A percentile compares a stretch with the other conserved stretches of the same genome.
These are phyloP conservation scores for Ceriagrion tenellum DNA, from an alignment of 2,888 invertebrate species.

Conservation along the genomic window DNA sequence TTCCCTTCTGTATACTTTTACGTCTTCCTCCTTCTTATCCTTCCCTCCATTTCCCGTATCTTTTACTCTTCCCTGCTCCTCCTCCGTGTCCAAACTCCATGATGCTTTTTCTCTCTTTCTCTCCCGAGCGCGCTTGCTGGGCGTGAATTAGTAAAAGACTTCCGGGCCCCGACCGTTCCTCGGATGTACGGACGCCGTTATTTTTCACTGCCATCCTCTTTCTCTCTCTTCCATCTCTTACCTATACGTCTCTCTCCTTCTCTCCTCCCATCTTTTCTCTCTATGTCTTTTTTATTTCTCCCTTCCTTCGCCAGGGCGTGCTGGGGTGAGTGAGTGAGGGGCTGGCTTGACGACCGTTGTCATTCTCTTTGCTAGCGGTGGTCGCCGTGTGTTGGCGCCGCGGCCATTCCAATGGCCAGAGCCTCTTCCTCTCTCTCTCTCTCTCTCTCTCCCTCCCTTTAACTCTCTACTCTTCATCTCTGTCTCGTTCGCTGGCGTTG, in stretches of 20 bases:
- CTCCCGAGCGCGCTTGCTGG: not conserved
- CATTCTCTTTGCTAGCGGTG: not conserved
- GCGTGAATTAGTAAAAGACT: constrained; percentile 44
- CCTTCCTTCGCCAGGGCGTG: not conserved
- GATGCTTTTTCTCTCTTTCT: not conserved
- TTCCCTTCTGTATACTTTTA: not conserved
- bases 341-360: not conserved
- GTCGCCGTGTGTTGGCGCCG: not conserved
- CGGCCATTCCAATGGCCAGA: not conserved
- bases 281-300: not conserved
- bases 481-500: not conserved
- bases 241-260: not conserved
- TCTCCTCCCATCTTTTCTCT: not conserved
- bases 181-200: not conserved
- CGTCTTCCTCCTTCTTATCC: not conserved
- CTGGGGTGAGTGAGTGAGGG: not conserved
- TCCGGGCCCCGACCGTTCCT: constrained; percentile 8
- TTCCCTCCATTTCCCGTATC: not conserved
- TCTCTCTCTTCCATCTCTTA: not conserved
- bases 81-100: not conserved
- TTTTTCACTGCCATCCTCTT: not conserved
- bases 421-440: not conserved
- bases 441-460: not conserved
- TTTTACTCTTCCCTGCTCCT: not conserved
- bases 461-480: not conserved